Evolutionary conservation across 53 echinoderm and acorn worm species (phyloP).

Genomic region (Henricia sp.): DNA sequence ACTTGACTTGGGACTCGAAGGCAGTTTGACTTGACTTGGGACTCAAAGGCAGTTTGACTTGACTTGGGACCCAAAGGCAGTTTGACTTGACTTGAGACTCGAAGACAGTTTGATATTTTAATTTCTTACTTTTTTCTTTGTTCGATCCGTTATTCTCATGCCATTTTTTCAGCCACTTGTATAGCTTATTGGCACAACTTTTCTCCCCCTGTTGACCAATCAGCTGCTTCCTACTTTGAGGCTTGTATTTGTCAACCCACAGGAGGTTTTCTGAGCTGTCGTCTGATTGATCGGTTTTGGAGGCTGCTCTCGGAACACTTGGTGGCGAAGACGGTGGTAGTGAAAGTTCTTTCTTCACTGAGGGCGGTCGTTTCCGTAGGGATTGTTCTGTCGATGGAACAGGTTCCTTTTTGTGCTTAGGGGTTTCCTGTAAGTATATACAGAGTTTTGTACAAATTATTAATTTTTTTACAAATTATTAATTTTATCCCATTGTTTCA

Average conservation of each 20-base stretch:
- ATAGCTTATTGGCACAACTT: slow-evolving; percentile 89
- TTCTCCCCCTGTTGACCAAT: slow-evolving; percentile 95
- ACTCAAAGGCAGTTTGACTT: no score
- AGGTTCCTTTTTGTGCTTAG: background rate
- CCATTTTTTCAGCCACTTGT: slow-evolving; percentile 83
- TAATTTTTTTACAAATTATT: no score
- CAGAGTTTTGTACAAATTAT: no score
- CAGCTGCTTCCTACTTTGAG: slow-evolving; percentile 75
- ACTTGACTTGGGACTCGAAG: no score
- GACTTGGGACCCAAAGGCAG: no score
- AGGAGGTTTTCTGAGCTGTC: slow-evolving; percentile 68
- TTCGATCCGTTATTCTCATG: slow-evolving; percentile 83
- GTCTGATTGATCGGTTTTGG: slow-evolving; percentile 53
- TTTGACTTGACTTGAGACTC: no score
- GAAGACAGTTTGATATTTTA: background rate
- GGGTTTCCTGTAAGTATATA: background rate
- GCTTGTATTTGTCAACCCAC: slow-evolving; percentile 99
- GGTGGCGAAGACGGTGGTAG: slow-evolving; percentile 34
- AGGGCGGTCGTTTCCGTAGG: background rate
- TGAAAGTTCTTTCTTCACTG: slow-evolving; percentile 20
- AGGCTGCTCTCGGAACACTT: background rate
- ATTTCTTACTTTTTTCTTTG: slow-evolving; percentile 76
- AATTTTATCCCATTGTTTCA: no score
- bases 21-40: no score
- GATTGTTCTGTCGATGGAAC: background rate